Percentiles rank a stretch among this genome's conserved stretches.
Evolutionary conservation across 2,888 invertebrate species (phyloP).

Genomic region (Heliconius cydno): DNA sequence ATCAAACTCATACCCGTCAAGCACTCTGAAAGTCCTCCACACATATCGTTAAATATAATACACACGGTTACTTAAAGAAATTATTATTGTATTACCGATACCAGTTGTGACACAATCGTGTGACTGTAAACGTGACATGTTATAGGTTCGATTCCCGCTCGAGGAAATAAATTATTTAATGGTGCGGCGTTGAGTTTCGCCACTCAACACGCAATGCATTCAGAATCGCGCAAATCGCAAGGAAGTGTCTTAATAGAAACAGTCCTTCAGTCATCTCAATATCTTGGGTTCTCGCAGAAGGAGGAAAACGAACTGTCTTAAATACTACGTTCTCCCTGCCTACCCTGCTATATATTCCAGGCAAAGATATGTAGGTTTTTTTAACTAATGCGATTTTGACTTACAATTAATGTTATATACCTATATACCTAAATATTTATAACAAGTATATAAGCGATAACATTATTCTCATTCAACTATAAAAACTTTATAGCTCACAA

Average conservation of each 20-base stretch:
- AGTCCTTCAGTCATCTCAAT: no score
- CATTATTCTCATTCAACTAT: conserved; percentile 46
- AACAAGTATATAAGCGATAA: conserved; percentile 50
- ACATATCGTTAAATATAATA: conserved; percentile 34
- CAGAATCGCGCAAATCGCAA: not conserved
- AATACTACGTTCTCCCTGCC: no score
- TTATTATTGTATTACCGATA: no score
- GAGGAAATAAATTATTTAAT: not conserved
- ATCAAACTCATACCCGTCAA: conserved; percentile 33
- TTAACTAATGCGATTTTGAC: no score
- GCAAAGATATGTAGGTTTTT: not conserved
- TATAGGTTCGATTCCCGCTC: no score
- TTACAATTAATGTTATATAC: not conserved
- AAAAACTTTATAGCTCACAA: conserved; percentile 51
- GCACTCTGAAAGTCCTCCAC: conserved; percentile 37
- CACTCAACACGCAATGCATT: not conserved
- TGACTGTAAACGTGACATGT: no score
- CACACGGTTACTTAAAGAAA: conserved; percentile 6
- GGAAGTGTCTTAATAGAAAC: not conserved
- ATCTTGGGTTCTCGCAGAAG: no score
- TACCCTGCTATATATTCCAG: not conserved
- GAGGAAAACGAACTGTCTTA: no score
- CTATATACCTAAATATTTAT: not conserved
- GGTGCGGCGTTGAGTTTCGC: not conserved
- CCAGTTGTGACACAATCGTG: no score